Evolutionary conservation across 2,113 vertebrate species (phyloP).

Genomic region (Pseudorhombus dupliciocellatus): DNA sequence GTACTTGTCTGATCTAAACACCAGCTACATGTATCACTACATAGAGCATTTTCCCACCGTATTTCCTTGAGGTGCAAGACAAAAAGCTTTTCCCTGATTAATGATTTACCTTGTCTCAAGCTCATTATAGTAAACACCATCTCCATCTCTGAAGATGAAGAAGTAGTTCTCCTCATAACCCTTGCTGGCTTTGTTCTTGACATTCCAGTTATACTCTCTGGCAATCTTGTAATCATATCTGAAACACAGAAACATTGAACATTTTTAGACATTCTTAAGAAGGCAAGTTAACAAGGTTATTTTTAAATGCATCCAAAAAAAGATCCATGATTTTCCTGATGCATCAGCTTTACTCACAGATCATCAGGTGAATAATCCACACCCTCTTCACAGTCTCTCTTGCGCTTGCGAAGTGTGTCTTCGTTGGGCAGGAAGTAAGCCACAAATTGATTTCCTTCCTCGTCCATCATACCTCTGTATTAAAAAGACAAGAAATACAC

Average conservation of each 20-base stretch:
- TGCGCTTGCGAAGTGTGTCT: slow-evolving; percentile 92
- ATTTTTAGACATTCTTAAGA: neutral
- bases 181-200: slow-evolving; percentile 98
- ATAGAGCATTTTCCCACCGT: neutral
- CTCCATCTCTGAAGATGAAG: slow-evolving; percentile 94
- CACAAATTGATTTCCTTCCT: slow-evolving; percentile 97
- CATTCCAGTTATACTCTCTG: slow-evolving; percentile 96
- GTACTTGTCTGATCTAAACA: neutral
- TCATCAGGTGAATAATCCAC: slow-evolving; percentile 92
- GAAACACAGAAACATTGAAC: slow-evolving; percentile 8
- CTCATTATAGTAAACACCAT: slow-evolving; percentile 96
- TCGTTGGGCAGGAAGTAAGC: slow-evolving; percentile 94
- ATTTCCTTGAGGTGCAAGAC: neutral
- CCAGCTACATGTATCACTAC: neutral
- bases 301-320: neutral
- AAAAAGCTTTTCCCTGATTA: neutral
- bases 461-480: slow-evolving; percentile 95
- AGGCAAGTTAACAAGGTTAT: neutral
- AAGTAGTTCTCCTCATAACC: slow-evolving; percentile 98
- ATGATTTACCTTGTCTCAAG: slow-evolving; percentile 88
- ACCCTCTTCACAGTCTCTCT: slow-evolving; percentile 90
- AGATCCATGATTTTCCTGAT: neutral
- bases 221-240: slow-evolving; percentile 97
- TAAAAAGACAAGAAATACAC: neutral
- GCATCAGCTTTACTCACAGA: slow-evolving; percentile 77